Evolutionary conservation across 1,140 invertebrate genomes (phyloP), one percentile per base, ranked within the genome.

Genomic region (Trialeurodes vaporariorum): DNA sequence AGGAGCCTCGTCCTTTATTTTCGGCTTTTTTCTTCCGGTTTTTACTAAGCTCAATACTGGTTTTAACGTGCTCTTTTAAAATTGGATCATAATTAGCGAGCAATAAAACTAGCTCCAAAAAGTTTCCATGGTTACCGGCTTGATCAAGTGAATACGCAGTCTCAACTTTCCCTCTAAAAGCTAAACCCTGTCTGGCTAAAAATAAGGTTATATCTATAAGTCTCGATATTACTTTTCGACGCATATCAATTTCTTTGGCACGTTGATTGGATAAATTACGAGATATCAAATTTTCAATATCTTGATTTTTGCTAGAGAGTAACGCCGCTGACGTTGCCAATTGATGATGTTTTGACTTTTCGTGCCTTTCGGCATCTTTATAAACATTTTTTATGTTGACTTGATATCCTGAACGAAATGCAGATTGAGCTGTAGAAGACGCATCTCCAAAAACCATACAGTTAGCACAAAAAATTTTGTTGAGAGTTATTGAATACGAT

Each of bases 121-220:
- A 66, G 27, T 66, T 60, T 23, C 40, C 58, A 13, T 66, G 58
- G n/a, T 66, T 66, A 2, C 27, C 23, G 59, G 58, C 59, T 5
- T 59, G 25, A 59, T 25, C 34, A 60, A 25, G 22, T 40, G 21
- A 65, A 2, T 65, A 26, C 1, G n/a, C 25, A 63, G 23, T 24
- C 5, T 22, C 63, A 13, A 17, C 63, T 58, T 65, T 64, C 24
- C 63, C 63, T 64, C 27, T 64, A 40, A 49, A 64, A 22, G 27
- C 9, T 64, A 64, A 64, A 40, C 63, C 64, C 49, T 65, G 64
- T 58, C 64, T 24, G 17, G 23, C 40, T 25, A 65, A 25, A 23
- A 65, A 65, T 11, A 58, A 40, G 1, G 58, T 65, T 1, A 65
- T 58, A 49, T 65, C 64, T 21, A 65, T 65, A 58, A 65, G 64